Percentiles rank a stretch among this genome's conserved stretches.
Evolutionary conservation across 2,888 invertebrate genomes (phyloP).

Genomic region (Hirtodrosophila alboralis): DNA sequence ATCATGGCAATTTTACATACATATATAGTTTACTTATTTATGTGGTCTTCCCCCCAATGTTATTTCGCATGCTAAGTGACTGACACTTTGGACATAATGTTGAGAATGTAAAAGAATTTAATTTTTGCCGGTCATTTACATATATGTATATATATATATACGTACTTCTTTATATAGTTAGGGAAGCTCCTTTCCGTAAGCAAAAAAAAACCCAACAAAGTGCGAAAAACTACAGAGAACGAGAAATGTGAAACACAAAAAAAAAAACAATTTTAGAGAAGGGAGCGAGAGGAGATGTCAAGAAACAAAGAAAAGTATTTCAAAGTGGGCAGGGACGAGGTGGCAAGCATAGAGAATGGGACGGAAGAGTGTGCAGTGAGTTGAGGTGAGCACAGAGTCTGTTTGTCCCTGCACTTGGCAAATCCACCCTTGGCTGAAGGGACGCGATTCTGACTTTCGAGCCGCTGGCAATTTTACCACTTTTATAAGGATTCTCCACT

Average conservation of each 20-base stretch:
- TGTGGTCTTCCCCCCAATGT: constrained; percentile 34
- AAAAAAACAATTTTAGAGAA: constrained; percentile 15
- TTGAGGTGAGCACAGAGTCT: constrained; percentile 18
- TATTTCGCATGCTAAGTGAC: constrained; percentile 47
- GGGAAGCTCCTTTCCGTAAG: constrained; percentile 22
- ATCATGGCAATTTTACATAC: constrained; percentile 22
- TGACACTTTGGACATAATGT: constrained; percentile 46
- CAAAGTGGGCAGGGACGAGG: constrained; percentile 20
- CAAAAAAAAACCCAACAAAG: constrained; percentile 47
- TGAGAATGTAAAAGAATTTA: constrained; percentile 57
- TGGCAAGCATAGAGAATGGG: constrained; percentile 9
- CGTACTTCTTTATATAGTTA: constrained; percentile 16
- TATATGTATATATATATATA: constrained; percentile 4
- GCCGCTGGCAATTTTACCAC: constrained; percentile 70
- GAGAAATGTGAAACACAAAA: constrained; percentile 13
- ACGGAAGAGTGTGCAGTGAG: constrained; percentile 5
- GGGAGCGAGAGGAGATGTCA: constrained; percentile 38
- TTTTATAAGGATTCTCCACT: constrained; percentile 76
- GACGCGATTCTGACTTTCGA: constrained; percentile 17
- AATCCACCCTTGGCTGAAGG: constrained; percentile 64
- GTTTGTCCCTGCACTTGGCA: constrained; percentile 61
- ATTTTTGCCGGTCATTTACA: constrained; percentile 25
- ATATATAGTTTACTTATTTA: too few species aligned
- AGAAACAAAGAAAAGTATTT: constrained; percentile 60
- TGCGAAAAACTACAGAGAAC: constrained; percentile 57